Conservation (phyloP, 2,113 vertebrate genomes). For the Dunckerocampus dactyliophorus region DNA sequence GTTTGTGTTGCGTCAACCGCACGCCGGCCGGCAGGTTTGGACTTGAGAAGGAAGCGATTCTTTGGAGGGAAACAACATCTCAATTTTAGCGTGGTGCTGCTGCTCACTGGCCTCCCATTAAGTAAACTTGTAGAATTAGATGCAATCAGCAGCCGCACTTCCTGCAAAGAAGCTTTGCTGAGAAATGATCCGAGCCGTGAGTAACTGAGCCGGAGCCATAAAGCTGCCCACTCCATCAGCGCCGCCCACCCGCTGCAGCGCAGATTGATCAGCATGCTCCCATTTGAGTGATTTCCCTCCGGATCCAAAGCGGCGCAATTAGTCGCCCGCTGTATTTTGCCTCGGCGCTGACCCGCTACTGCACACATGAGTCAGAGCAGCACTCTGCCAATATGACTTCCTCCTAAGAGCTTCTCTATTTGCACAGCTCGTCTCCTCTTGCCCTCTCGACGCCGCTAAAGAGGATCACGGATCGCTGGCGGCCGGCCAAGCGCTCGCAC, state of each 20-base stretch:
- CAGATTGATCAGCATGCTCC: constrained; percentile 63
- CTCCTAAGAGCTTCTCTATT: constrained; percentile 49
- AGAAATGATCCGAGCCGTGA: constrained; percentile 41
- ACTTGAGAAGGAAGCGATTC: background rate
- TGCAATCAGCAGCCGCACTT: constrained; percentile 7
- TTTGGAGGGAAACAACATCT: background rate
- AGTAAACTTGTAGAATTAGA: background rate
- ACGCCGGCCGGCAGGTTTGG: constrained; percentile 1
- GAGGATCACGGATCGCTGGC: constrained; percentile 57
- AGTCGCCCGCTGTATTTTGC: constrained; percentile 53
- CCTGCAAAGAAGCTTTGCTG: constrained; percentile 23
- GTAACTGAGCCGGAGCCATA: constrained; percentile 48
- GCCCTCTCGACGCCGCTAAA: constrained; percentile 41
- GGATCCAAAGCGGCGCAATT: constrained; percentile 64
- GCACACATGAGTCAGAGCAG: constrained; percentile 39
- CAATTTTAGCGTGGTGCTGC: no score
- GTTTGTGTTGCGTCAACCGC: constrained; percentile 63
- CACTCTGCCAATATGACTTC: constrained; percentile 58
- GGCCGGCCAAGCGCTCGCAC: constrained; percentile 39
- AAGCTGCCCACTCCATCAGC: constrained; percentile 63
- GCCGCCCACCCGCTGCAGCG: constrained; percentile 15
- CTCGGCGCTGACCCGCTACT: constrained; percentile 25
- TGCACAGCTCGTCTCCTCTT: constrained; percentile 41
- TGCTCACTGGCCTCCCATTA: background rate
- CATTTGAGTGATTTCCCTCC: constrained; percentile 68